Evolutionary conservation across 2,888 invertebrate species (phyloP), one percentile per base, ranked within the genome.

Genomic region (Diarsia brunnea): DNA sequence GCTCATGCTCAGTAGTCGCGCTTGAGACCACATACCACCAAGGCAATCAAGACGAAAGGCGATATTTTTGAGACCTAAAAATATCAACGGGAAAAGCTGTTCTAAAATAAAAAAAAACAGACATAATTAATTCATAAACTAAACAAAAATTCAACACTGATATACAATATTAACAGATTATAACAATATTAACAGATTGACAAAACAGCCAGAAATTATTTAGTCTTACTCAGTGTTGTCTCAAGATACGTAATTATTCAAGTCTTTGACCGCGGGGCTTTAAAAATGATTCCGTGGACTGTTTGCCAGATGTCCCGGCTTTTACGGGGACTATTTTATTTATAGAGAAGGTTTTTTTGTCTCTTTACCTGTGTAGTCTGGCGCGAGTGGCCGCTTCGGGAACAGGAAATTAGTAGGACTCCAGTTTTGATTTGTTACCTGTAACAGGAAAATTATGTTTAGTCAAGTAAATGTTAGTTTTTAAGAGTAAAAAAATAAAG

Each of bases 371-470:
- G 73, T 58, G 16, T 64, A 21, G 14, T 8, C 1, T 43, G 3
- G 3, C 31, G 31, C 14, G 14, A 68, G n/a, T n/a, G 24, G n/a
- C 1, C 21, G 43, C 14, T 61, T n/a, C 3, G 38, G n/a, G 10
- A 27, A 21, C 55, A 61, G 66, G 45, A 24, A 61, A 77, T 53
- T 60, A 65, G 27, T 16, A 19, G n/a, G 12, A n/a, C 16, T 69
- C 61, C 27, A 43, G n/a, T 45, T 70, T 76, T 61, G 49, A 69
- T 69, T 65, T 55, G 51, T 84, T 82, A 82, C 81, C 80, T 82
- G 84, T 38, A 81, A 81, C 60, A 77, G 24, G n/a, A 70, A 64
- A 84, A 53, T 27, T 7, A 49, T 61, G 64, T 53, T 53, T 65
- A 10, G 38, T 58, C 4, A 51, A 51, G 5, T 45, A 27, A 68